Evolutionary conservation across 2,113 vertebrate genomes (phyloP).

Genomic region (Podiceps cristatus): DNA sequence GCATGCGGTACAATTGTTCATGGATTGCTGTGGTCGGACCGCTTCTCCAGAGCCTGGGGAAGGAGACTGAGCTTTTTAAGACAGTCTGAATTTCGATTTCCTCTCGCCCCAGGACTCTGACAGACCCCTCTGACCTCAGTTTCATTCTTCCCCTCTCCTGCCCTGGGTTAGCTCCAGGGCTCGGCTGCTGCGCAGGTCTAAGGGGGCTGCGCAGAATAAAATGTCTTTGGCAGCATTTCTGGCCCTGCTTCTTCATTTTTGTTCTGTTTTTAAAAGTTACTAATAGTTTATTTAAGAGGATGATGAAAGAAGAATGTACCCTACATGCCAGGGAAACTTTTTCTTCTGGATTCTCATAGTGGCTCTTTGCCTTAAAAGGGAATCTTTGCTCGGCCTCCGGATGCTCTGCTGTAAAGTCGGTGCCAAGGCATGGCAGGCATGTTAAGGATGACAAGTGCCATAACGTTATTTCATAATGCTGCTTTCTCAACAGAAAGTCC

Average conservation of each 20-base stretch:
- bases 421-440: slow-evolving; percentile 62
- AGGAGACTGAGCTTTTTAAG: not conserved
- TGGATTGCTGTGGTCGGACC: not conserved
- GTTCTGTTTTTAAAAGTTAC: slow-evolving; percentile 69
- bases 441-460: slow-evolving; percentile 63
- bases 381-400: slow-evolving; percentile 42
- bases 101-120: not conserved
- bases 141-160: not conserved
- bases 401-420: slow-evolving; percentile 25
- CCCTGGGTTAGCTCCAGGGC: not conserved
- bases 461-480: slow-evolving; percentile 35
- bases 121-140: not conserved
- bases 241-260: slow-evolving; percentile 44
- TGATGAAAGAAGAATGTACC: slow-evolving; percentile 73
- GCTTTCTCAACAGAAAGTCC: slow-evolving; percentile 21
- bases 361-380: slow-evolving; percentile 80
- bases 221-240: slow-evolving; percentile 20
- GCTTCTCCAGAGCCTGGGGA: not conserved
- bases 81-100: not conserved
- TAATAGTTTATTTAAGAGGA: slow-evolving; percentile 72
- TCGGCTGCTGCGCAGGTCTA: not conserved
- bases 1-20: not conserved
- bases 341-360: slow-evolving; percentile 68
- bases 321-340: slow-evolving; percentile 70
- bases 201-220: not conserved